These are phyloP conservation scores for Lophotriccus pileatus DNA, from an alignment of 2,797 vertebrate genomes.

Conservation along the genomic window DNA sequence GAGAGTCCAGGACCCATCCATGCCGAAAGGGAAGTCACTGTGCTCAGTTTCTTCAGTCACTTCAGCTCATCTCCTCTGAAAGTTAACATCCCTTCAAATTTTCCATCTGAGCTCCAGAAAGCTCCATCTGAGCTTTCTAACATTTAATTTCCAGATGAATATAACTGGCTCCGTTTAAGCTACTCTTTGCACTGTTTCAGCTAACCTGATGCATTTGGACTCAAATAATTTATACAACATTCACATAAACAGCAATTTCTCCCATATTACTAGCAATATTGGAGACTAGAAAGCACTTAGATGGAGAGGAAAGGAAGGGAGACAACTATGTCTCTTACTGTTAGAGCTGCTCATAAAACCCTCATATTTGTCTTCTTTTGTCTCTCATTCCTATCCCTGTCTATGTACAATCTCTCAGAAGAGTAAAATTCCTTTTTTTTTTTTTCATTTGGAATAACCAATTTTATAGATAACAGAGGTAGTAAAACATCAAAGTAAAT, in stretches of 20 bases:
- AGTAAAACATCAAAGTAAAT: background rate
- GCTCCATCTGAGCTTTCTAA: background rate
- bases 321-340: background rate
- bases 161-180: background rate
- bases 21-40: background rate
- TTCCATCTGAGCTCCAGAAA: no score
- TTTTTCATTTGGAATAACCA: background rate
- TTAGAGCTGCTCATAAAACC: background rate
- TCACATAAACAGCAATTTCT: background rate
- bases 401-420: background rate
- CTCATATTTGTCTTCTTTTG: background rate
- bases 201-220: background rate
- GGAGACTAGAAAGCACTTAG: background rate
- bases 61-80: background rate
- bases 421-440: background rate
- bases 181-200: background rate
- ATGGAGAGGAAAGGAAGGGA: background rate
- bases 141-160: background rate
- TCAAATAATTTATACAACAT: background rate
- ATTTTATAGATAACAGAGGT: background rate
- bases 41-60: background rate
- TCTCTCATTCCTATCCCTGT: background rate
- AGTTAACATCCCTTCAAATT: background rate
- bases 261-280: background rate
- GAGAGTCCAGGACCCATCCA: rapidly evolving